Conservation (phyloP, 53 echinoderm and acorn worm genomes). For the Echinarachnius parma region DNA sequence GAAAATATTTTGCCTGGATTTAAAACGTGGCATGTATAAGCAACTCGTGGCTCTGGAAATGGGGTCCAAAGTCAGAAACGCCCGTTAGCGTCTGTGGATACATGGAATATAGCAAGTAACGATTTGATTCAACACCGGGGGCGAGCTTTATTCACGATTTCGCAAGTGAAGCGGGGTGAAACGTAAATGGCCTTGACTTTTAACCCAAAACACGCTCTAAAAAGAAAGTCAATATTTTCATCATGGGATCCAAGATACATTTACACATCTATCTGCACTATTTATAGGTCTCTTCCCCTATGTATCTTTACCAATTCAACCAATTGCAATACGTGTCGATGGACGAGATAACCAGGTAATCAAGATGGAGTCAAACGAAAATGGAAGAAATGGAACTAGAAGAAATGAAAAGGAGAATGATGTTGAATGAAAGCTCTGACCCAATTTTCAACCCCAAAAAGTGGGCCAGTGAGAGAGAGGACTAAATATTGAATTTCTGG, state of each 20-base stretch:
- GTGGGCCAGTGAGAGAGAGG: conserved; percentile 19
- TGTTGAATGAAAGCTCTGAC: conserved; percentile 35
- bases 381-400: no score
- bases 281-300: no score
- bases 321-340: no score
- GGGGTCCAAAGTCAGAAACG: conserved; percentile 8
- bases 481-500: conserved; percentile 34
- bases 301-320: no score
- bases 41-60: no score
- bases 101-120: conserved; percentile 24
- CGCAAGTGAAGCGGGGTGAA: conserved; percentile 21
- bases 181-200: conserved; percentile 17
- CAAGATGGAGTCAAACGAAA: no score
- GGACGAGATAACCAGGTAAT: no score
- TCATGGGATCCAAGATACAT: no score
- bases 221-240: no score
- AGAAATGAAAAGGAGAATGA: no score
- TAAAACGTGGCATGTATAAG: neutral
- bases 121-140: conserved; percentile 28
- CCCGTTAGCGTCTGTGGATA: conserved; percentile 28
- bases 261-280: no score
- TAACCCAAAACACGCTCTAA: neutral
- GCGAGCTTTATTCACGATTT: conserved; percentile 8
- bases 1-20: conserved; percentile 31
- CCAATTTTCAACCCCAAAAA: no score